phyloP scores from a whole-genome alignment of 2,888 invertebrate species.

The Dolomedes plantarius region DNA sequence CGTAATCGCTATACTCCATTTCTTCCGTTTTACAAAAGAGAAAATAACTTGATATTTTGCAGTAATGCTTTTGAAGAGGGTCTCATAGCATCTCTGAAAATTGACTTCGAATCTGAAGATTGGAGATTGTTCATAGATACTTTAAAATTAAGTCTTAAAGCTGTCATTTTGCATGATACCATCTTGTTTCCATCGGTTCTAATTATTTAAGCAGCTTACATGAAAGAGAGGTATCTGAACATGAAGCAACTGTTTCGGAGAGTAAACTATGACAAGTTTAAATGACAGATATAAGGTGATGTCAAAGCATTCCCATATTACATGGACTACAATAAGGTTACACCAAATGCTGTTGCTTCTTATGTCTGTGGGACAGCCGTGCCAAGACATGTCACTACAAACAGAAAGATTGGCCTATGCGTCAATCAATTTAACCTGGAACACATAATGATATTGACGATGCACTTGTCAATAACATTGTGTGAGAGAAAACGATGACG shows the following conservation, averaged over 20 bases:
- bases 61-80: constrained; percentile 4
- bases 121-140: constrained; percentile 3
- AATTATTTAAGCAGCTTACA: neutral
- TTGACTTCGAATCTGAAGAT: constrained; percentile 5
- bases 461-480: no score
- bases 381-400: no score
- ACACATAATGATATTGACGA: neutral
- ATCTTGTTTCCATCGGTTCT: constrained; percentile 1
- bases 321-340: no score
- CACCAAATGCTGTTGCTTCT: no score
- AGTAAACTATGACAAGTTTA: no score
- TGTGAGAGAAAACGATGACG: no score
- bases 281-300: no score
- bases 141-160: constrained; percentile 3
- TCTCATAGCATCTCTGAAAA: constrained; percentile 4
- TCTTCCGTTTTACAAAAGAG: neutral
- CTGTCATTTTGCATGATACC: constrained; percentile 17
- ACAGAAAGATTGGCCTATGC: no score
- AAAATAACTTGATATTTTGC: constrained; percentile 5
- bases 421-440: constrained; percentile 7
- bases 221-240: neutral
- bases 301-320: no score
- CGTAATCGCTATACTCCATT: neutral
- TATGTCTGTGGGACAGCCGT: no score
- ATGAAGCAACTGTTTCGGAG: constrained; percentile 10